Conservation (phyloP, 2,888 invertebrate species). For the Leptopilina myrica region DNA sequence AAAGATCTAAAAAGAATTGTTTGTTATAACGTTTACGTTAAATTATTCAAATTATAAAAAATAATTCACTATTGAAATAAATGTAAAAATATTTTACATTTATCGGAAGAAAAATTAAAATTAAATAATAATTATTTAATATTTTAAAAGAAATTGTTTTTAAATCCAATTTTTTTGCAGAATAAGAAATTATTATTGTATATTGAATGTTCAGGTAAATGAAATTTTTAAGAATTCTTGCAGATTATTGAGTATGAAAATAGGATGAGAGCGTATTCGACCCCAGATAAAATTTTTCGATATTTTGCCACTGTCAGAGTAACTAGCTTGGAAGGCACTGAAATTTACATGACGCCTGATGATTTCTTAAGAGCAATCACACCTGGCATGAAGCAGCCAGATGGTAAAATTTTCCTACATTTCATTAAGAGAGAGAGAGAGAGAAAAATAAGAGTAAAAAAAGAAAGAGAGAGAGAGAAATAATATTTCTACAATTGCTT, state of each 20-base stretch:
- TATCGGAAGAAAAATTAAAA: no score
- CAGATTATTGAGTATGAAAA: conserved; percentile 99
- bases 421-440: conserved; percentile 41
- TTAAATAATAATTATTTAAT: no score
- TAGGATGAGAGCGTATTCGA: conserved; percentile 95
- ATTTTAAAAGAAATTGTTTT: no score
- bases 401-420: conserved; percentile 83
- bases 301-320: conserved; percentile 98
- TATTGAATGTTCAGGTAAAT: not conserved
- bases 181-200: conserved; percentile 32
- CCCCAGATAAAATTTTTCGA: conserved; percentile 99
- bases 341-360: conserved; percentile 97
- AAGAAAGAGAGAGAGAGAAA: no score
- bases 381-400: conserved; percentile 97
- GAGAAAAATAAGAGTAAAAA: not conserved
- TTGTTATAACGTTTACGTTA: no score
- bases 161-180: no score
- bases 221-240: conserved; percentile 67
- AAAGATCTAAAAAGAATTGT: no score
- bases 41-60: no score
- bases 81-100: no score
- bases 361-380: conserved; percentile 98
- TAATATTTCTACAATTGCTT: conserved; percentile 19
- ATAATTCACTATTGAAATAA: no score
- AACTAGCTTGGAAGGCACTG: conserved; percentile 81